Evolutionary conservation across 2,888 invertebrate genomes (phyloP).

Genomic region (Tanytarsus gracilentus): DNA sequence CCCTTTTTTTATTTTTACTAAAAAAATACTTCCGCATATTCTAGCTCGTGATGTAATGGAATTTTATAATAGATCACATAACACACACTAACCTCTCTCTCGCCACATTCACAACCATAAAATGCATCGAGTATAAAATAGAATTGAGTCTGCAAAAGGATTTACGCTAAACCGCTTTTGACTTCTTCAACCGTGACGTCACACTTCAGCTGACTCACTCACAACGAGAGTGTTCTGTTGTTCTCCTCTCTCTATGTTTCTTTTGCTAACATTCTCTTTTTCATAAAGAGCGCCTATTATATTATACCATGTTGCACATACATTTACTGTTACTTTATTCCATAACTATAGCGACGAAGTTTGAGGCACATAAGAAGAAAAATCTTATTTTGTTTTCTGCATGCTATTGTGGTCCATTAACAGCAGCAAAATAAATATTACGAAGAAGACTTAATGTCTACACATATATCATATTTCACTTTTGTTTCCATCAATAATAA

Average conservation of each 20-base stretch:
- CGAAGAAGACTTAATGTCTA: neutral
- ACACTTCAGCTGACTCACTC: slow-evolving; percentile 15
- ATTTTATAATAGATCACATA: too few relatives aligned
- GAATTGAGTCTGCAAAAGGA: slow-evolving; percentile 7
- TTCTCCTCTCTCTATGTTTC: too few relatives aligned
- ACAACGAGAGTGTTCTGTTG: slow-evolving; percentile 2
- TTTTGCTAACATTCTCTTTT: neutral
- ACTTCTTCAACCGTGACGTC: slow-evolving; percentile 13
- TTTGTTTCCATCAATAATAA: neutral
- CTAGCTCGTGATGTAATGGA: too few relatives aligned
- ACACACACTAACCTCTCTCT: too few relatives aligned
- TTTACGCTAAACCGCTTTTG: slow-evolving; percentile 17
- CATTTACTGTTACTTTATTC: slow-evolving; percentile 18
- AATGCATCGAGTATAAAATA: neutral
- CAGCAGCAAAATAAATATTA: neutral
- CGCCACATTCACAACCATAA: neutral
- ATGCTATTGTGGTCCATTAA: neutral
- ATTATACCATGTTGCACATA: neutral
- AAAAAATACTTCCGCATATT: too few relatives aligned
- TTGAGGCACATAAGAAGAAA: neutral
- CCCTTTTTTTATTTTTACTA: too few relatives aligned
- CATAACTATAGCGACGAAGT: neutral
- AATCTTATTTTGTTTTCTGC: neutral
- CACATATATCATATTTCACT: neutral
- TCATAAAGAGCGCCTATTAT: neutral